Evolutionary conservation across 2,113 vertebrate genomes (phyloP).

Genomic region (Carettochelys insculpta): DNA sequence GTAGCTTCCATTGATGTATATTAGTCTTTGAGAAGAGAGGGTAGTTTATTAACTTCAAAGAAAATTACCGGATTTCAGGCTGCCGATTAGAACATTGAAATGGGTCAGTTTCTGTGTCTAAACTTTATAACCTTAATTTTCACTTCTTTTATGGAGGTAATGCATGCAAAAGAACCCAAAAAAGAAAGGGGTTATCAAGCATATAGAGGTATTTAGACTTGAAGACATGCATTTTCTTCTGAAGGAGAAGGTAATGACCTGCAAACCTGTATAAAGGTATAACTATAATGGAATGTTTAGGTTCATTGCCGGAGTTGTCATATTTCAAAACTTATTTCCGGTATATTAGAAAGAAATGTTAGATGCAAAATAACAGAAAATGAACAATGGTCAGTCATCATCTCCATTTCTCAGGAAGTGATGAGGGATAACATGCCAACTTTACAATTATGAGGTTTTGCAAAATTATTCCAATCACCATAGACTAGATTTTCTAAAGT

Average conservation of each 20-base stretch:
- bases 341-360: background rate
- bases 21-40: background rate
- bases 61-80: background rate
- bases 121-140: background rate
- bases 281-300: constrained; percentile 71
- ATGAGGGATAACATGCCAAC: background rate
- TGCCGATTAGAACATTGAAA: background rate
- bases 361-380: constrained; percentile 12
- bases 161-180: background rate
- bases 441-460: background rate
- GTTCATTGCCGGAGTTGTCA: constrained; percentile 73
- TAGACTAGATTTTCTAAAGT: background rate
- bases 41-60: background rate
- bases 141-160: background rate
- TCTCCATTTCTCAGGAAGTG: background rate
- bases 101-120: accelerated
- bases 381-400: background rate
- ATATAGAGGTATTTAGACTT: constrained; percentile 63
- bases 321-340: constrained; percentile 72
- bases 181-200: constrained; percentile 43
- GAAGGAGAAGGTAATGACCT: constrained; percentile 74
- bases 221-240: constrained; percentile 63
- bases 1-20: background rate
- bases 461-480: background rate
- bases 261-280: constrained; percentile 55